Evolutionary conservation across 2,113 vertebrate genomes (phyloP), one percentile per base, ranked within the genome.

Genomic region (Trematocara marginatum): DNA sequence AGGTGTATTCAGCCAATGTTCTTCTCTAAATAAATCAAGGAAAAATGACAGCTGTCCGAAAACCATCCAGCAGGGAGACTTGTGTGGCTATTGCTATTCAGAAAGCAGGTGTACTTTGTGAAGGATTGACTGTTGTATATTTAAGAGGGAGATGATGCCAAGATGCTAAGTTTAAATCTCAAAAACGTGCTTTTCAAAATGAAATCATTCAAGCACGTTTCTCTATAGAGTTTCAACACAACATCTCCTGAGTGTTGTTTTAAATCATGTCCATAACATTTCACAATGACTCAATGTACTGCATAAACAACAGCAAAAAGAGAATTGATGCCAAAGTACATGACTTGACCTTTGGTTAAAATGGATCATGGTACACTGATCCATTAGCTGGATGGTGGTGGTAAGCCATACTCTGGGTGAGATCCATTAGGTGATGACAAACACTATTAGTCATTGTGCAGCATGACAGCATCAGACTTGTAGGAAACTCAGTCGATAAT

Each of bases 401-500:
- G 86, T 89, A 89, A 88, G 66, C 47, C 81, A 89, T 82, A 81
- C 74, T 18, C 47, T 10, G 12, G 16, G 23, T 84, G 18, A 84
- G 79, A 89, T 88, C 74, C 91, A 95, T 90, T 92, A 91, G 84
- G 84, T 84, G 85, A 91, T 89, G 88, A 90, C 90, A 80, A 87
- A 79, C 71, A 88, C 20, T 10, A 31, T 94, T 92, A 95, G 88
- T 95, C 94, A 95, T 5, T 82, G 54, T 29, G 56, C 20, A 87
- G 89, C 78, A 89, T 90, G 90, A 94, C 88, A 86, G 47, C 89
- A 90, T 87, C 26, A 18, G 80, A 81, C 81, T 93, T 94, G 93
- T 85, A 78, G 90, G 94, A 95, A 94, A 82, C 83, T 52, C 29
- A 86, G 78, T 82, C 59, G 38, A 89, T 93, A 18, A 12, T 51